Percentiles rank a stretch among this genome's conserved stretches.
phyloP scores from a whole-genome alignment of 2,888 invertebrate species.

The Cynaeus angustus region DNA sequence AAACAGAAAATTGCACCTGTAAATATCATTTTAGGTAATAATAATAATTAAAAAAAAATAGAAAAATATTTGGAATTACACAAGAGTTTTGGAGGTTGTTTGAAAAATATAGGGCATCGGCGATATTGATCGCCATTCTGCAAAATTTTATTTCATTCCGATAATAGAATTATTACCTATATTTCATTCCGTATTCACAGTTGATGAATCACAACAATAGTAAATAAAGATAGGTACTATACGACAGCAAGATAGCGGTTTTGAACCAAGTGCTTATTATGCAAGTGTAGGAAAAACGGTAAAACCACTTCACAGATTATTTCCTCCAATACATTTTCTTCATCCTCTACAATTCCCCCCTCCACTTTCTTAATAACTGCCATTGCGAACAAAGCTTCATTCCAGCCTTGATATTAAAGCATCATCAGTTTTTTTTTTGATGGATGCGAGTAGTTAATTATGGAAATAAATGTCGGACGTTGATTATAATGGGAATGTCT shows the following conservation, averaged over 20 bases:
- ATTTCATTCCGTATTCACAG: not conserved
- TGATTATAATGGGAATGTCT: slow-evolving; percentile 42
- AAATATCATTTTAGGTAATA: not conserved
- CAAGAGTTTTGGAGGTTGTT: too few relatives aligned
- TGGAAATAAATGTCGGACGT: slow-evolving; percentile 37
- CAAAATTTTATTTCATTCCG: not conserved
- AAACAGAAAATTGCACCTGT: not conserved
- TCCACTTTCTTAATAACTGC: not conserved
- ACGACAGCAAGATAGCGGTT: not conserved
- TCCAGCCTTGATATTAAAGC: slow-evolving; percentile 24
- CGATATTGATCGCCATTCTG: not conserved
- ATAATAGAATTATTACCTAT: not conserved
- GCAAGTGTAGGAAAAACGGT: not conserved
- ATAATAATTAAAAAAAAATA: not conserved
- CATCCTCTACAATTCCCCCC: not conserved
- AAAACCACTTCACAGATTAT: not conserved
- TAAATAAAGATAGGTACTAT: not conserved
- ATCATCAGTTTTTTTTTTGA: slow-evolving; percentile 27
- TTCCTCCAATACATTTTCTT: not conserved
- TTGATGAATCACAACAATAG: not conserved
- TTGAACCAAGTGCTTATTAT: not conserved
- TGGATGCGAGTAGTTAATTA: slow-evolving; percentile 32
- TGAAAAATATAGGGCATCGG: not conserved
- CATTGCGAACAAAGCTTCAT: slow-evolving; percentile 15
- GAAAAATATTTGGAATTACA: too few relatives aligned